Base-by-base conservation (phyloP, 2,113 vertebrate species). In the Perca fluviatilis region DNA sequence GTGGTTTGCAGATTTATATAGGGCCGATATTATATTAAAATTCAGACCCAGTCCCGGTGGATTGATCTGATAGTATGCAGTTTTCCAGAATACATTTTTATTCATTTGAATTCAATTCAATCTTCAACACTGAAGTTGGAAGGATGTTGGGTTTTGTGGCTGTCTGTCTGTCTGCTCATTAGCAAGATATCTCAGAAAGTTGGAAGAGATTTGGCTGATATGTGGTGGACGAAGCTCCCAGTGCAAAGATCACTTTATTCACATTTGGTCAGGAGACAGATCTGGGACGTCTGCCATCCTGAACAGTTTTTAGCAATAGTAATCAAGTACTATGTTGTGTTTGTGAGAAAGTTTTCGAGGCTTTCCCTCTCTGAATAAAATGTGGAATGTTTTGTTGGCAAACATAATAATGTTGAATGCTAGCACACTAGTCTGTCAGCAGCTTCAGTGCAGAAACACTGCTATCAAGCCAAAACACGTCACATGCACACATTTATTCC, bases 241-340 rank as follows among this genome's bases (percentile, higher is more conserved):
- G 71, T 47, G 53, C 66, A 85, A 69, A 82, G 79, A 86, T 78
- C 68, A 69, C 30, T 68, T 68, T 23, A 9, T 64, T 54, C 51
- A 19, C 71, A 57, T 70, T 72, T 64, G 27, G 49, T 58, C 18
- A 1, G 23, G 40, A 36, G 74, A 69, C 69, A 74, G 40, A 67
- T 82, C 63, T 65, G 63, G 79, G 74, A 69, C 0, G 46, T 13
- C 50, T 74, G 79, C 79, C 79, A 82, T 66, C 65, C 30, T n/a
- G 1, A 57, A 50, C 47, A 4, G 12, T 54, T 65, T 47, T 30
- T 57, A 54, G 36, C 47, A 63, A 19, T 68, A 40, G 72, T 57
- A 16, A 43, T 25, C 3, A 23, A 66, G n/a, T 30, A 18, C 63
- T 68, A 6, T 49, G 63, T 47, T 33, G 18, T 79, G 70, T 80